Evolutionary conservation across 1,140 invertebrate species (phyloP).

Genomic region (Lanistes nyassanus): DNA sequence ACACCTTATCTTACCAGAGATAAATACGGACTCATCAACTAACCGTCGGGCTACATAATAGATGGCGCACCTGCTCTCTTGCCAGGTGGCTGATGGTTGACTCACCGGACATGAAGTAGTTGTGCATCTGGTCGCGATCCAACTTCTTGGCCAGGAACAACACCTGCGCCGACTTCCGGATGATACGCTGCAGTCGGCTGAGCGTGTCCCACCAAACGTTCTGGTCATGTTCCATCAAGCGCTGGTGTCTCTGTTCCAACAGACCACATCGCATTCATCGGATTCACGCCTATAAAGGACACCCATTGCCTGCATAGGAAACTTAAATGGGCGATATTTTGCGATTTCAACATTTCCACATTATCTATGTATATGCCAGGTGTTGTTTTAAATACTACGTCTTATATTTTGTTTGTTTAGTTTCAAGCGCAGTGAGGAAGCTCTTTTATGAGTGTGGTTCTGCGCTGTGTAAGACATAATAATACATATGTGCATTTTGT

Average conservation of each 20-base stretch:
- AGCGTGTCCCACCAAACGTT: slow-evolving; percentile 96
- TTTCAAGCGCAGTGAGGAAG: no score
- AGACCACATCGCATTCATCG: no score
- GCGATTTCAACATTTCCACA: no score
- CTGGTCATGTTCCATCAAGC: slow-evolving; percentile 59
- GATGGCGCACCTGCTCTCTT: neutral
- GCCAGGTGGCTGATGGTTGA: neutral
- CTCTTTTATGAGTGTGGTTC: no score
- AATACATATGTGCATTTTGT: no score
- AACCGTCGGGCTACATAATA: neutral
- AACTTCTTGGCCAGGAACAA: slow-evolving; percentile 87
- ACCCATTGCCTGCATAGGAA: no score
- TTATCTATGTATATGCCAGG: no score
- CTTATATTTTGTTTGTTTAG: no score
- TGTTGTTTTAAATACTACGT: no score
- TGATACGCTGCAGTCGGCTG: slow-evolving; percentile 92
- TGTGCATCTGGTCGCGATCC: slow-evolving; percentile 93
- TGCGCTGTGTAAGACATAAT: no score
- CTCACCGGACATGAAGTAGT: slow-evolving; percentile 98
- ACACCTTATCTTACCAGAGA: neutral
- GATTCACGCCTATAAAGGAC: no score
- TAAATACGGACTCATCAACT: neutral
- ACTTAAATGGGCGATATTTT: no score
- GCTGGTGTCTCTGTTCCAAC: slow-evolving; percentile 50
- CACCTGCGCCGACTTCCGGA: slow-evolving; percentile 89